Evolutionary conservation across 2,888 invertebrate species (phyloP).

Genomic region (Zygaena filipendulae): DNA sequence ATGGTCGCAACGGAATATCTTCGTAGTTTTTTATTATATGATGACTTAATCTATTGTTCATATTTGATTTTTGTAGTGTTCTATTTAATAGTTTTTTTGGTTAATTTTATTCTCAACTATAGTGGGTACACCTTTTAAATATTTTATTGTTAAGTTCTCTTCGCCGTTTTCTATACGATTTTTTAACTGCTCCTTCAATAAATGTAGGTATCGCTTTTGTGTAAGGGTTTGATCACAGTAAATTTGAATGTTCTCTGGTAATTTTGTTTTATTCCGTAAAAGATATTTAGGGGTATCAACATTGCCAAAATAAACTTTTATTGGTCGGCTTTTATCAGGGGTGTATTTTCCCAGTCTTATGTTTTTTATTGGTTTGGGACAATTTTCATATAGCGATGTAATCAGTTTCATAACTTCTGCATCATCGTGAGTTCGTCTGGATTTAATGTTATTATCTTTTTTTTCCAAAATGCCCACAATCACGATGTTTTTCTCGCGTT

Average conservation of each 20-base stretch:
- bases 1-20: constrained; percentile 11
- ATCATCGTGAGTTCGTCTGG: constrained; percentile 12
- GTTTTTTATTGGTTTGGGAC: constrained; percentile 15
- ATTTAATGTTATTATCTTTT: constrained; percentile 8
- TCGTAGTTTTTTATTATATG: constrained; percentile 16
- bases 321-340: constrained; percentile 12
- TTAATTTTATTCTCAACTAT: too few relatives aligned
- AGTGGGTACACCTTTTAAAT: constrained; percentile 18
- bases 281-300: constrained; percentile 11
- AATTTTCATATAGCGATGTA: constrained; percentile 7
- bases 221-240: constrained; percentile 19
- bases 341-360: constrained; percentile 19
- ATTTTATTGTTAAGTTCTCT: constrained; percentile 19
- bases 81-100: constrained; percentile 8
- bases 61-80: constrained; percentile 1
- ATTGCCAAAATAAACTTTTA: constrained; percentile 17
- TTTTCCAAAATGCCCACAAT: constrained; percentile 18
- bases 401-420: constrained; percentile 11
- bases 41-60: constrained; percentile 1
- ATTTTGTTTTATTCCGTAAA: constrained; percentile 14
- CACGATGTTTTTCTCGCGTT: constrained; percentile 19
- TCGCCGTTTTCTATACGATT: constrained; percentile 17
- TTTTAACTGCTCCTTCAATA: constrained; percentile 14
- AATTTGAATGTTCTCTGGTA: constrained; percentile 14
- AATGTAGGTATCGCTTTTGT: constrained; percentile 15